A percentile compares a stretch with the other conserved stretches of the same genome.
Conservation (phyloP, 2,888 invertebrate species). For the Mamestra brassicae region DNA sequence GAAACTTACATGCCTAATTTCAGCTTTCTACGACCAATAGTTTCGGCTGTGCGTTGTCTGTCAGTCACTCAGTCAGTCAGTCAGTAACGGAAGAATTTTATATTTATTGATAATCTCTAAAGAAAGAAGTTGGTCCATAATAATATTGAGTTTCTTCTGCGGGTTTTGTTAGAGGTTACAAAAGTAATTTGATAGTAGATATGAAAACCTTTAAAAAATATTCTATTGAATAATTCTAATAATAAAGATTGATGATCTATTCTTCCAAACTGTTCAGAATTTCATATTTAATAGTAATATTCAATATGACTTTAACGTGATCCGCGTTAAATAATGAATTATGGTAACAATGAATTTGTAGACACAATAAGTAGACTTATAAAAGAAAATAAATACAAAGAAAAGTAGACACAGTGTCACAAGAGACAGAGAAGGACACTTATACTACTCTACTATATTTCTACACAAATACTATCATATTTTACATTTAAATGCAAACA, state of each 20-base stretch:
- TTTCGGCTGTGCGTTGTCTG: too few relatives aligned
- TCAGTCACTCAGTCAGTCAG: too few relatives aligned
- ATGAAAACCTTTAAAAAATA: slow-evolving; percentile 7
- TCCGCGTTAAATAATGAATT: not conserved
- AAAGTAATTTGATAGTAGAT: slow-evolving; percentile 5
- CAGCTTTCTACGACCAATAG: too few relatives aligned
- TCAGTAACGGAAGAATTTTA: too few relatives aligned
- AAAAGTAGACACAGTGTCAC: too few relatives aligned
- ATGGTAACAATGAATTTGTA: not conserved
- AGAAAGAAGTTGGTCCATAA: not conserved
- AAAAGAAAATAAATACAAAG: too few relatives aligned
- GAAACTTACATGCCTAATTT: too few relatives aligned
- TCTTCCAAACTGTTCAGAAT: not conserved
- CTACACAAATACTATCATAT: too few relatives aligned
- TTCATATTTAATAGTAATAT: not conserved
- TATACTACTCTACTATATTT: too few relatives aligned
- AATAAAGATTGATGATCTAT: slow-evolving; percentile 2
- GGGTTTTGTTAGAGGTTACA: not conserved
- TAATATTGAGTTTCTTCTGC: not conserved
- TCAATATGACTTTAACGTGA: not conserved
- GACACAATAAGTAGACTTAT: too few relatives aligned
- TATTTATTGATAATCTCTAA: not conserved
- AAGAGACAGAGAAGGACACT: too few relatives aligned
- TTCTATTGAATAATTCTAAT: not conserved
- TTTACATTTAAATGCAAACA: not conserved